Conservation (phyloP, 2,797 vertebrate species). For the Crocidura indochinensis region DNA sequence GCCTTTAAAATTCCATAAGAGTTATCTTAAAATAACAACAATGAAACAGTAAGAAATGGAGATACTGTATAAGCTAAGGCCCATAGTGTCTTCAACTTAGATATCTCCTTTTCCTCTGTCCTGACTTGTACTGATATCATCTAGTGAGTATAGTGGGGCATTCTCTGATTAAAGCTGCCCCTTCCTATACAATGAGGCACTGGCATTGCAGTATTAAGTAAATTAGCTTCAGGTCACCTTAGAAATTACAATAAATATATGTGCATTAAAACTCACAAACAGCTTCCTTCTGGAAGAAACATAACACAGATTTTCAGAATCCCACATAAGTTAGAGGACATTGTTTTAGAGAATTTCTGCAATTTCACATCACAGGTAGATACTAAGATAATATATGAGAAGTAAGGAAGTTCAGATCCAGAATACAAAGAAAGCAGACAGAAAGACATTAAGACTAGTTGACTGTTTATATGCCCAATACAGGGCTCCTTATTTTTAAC, state of each 20-base stretch:
- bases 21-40: not conserved
- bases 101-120: not conserved
- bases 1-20: not conserved
- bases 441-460: not conserved
- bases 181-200: no score
- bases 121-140: not conserved
- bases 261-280: not conserved
- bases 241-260: not conserved
- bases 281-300: not conserved
- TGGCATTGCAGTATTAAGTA: not conserved
- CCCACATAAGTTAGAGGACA: not conserved
- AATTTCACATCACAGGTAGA: not conserved
- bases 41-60: not conserved
- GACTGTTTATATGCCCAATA: not conserved
- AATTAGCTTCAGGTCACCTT: not conserved
- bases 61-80: not conserved
- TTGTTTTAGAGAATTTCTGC: not conserved
- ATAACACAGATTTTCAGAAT: not conserved
- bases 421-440: not conserved
- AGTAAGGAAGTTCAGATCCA: not conserved
- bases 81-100: not conserved
- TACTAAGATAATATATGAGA: not conserved
- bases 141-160: no score
- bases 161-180: no score
- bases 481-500: not conserved